These are phyloP conservation scores for Tetranychus piercei DNA, from an alignment of 2,888 invertebrate genomes.

Conservation along the genomic window DNA sequence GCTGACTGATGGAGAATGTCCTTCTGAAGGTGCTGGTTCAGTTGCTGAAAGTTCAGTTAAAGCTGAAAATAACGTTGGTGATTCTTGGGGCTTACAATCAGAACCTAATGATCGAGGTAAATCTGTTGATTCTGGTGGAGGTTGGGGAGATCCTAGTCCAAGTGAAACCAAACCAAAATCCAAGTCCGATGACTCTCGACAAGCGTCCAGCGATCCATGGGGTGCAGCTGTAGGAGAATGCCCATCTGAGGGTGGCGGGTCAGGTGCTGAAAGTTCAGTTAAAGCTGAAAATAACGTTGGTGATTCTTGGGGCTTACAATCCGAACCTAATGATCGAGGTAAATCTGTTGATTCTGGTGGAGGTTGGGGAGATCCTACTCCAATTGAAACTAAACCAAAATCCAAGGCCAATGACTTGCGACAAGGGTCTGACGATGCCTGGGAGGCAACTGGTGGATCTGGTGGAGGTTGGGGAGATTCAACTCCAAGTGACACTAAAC, in stretches of 20 bases:
- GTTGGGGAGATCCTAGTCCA: too few species aligned
- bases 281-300: background rate
- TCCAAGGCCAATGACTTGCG: too few species aligned
- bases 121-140: background rate
- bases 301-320: background rate
- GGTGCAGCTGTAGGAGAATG: background rate
- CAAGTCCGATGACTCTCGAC: too few species aligned
- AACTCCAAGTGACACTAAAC: background rate
- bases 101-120: too few species aligned
- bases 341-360: background rate
- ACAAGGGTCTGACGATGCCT: background rate
- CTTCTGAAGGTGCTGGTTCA: too few species aligned
- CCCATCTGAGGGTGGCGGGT: background rate
- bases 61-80: too few species aligned
- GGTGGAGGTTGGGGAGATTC: background rate
- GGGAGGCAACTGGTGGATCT: background rate
- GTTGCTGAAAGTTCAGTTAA: too few species aligned
- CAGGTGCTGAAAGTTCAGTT: background rate
- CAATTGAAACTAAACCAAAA: background rate
- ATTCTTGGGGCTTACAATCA: too few species aligned
- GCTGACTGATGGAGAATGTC: slow-evolving; percentile 15
- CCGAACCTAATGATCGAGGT: background rate
- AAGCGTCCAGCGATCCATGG: background rate
- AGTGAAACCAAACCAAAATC: too few species aligned
- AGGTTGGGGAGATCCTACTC: slow-evolving; percentile 7